Evolutionary conservation across 2,797 vertebrate species (phyloP).

Genomic region (Gallinago solitaria): DNA sequence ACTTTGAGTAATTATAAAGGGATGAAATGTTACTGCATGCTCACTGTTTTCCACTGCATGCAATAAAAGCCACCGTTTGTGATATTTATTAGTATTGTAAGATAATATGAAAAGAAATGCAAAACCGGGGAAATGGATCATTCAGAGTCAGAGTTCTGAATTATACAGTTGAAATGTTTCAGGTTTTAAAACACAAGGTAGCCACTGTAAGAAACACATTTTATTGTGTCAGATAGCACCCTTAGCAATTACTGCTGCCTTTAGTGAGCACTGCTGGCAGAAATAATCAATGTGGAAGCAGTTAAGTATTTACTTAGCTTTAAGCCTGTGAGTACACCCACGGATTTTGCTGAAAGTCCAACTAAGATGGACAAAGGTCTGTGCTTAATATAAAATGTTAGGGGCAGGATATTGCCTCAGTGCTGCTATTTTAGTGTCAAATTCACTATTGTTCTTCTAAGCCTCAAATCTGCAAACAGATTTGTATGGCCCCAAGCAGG

Average conservation of each 20-base stretch:
- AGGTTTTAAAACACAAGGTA: background rate
- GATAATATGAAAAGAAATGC: background rate
- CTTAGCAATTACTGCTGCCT: background rate
- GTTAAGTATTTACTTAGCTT: slow-evolving; percentile 4
- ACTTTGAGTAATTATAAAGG: background rate
- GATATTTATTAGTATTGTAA: background rate
- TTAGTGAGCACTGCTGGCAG: background rate
- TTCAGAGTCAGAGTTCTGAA: background rate
- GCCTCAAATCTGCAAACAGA: background rate
- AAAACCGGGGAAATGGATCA: background rate
- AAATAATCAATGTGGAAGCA: background rate
- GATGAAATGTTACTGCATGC: background rate
- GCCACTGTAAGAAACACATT: background rate
- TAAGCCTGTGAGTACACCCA: background rate
- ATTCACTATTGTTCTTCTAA: background rate
- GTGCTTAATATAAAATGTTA: background rate
- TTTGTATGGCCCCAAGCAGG: background rate
- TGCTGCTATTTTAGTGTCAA: background rate
- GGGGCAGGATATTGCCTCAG: background rate
- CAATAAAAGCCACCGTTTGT: background rate
- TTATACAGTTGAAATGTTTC: background rate
- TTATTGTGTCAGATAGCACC: background rate
- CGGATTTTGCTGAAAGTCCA: background rate
- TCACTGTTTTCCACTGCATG: background rate
- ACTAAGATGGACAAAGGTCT: background rate